These are phyloP conservation scores for Chironomus tentans DNA, from an alignment of 2,888 invertebrate species.

Conservation along the genomic window DNA sequence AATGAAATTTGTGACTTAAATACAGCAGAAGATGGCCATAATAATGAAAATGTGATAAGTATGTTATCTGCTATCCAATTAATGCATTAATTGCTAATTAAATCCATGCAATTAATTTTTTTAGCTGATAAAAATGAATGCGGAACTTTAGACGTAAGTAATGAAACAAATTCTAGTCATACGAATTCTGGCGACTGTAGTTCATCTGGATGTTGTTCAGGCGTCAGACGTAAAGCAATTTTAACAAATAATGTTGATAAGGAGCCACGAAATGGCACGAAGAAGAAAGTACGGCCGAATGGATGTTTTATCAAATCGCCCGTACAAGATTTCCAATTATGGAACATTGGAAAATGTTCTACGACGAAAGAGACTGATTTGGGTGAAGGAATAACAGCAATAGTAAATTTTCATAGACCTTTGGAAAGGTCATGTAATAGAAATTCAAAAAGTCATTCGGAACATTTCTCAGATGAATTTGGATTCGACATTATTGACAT, in stretches of 20 bases:
- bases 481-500: conserved; percentile 77
- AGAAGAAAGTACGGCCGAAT: conserved; percentile 54
- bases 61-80: background rate
- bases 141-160: background rate
- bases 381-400: background rate
- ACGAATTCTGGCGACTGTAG: background rate
- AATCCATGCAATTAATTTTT: background rate
- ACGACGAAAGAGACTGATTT: conserved; percentile 5
- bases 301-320: conserved; percentile 37
- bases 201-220: conserved; percentile 25
- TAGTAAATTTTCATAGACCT: conserved; percentile 51
- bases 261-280: conserved; percentile 46
- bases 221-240: conserved; percentile 28
- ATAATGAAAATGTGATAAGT: conserved; percentile 21
- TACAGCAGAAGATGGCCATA: background rate
- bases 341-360: conserved; percentile 32
- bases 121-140: conserved; percentile 9
- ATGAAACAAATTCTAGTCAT: conserved; percentile 19
- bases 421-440: conserved; percentile 58
- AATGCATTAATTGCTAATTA: background rate
- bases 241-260: conserved; percentile 2
- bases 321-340: conserved; percentile 11
- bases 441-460: conserved; percentile 52
- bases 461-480: conserved; percentile 57
- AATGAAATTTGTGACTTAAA: background rate